Percentiles rank a stretch among this genome's conserved stretches.
phyloP scores from a whole-genome alignment of 2,888 invertebrate genomes.

The Chirona hameri region DNA sequence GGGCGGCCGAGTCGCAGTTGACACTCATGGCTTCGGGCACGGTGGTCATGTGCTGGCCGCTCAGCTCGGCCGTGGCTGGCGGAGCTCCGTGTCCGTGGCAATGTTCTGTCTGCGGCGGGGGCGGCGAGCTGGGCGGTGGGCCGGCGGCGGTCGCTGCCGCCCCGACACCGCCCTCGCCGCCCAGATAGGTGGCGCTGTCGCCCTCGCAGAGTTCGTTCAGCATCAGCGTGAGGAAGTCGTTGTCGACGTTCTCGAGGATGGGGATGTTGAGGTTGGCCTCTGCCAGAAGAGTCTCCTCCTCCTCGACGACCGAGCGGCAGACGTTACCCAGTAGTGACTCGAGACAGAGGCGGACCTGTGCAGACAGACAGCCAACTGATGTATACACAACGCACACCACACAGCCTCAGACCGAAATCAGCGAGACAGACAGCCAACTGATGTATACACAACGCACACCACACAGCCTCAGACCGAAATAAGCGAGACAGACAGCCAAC shows the following conservation, averaged over 20 bases:
- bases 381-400: no score
- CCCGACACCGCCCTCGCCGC: not conserved
- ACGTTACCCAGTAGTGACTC: not conserved
- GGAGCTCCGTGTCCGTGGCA: not conserved
- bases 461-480: not conserved
- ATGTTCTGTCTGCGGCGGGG: not conserved
- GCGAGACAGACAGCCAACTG: no score
- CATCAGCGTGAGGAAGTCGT: slow-evolving; percentile 25
- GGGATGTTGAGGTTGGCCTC: slow-evolving; percentile 24
- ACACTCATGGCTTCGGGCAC: not conserved
- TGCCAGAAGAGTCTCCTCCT: slow-evolving; percentile 13
- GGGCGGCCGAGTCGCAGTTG: not conserved
- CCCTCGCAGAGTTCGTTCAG: slow-evolving; percentile 22
- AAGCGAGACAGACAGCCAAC: no score
- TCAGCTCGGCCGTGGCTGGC: not conserved
- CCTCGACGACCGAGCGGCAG: slow-evolving; percentile 22
- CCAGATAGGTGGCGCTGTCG: slow-evolving; percentile 22
- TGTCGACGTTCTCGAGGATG: slow-evolving; percentile 28
- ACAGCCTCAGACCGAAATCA: not conserved
- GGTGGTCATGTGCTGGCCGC: not conserved
- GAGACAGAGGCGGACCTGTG: not conserved
- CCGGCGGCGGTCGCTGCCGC: not conserved
- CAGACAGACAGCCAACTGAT: no score
- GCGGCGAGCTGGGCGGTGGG: not conserved
- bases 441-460: no score